Conservation (phyloP, 2,888 invertebrate genomes). For the Lasioglossum leucozonium region DNA sequence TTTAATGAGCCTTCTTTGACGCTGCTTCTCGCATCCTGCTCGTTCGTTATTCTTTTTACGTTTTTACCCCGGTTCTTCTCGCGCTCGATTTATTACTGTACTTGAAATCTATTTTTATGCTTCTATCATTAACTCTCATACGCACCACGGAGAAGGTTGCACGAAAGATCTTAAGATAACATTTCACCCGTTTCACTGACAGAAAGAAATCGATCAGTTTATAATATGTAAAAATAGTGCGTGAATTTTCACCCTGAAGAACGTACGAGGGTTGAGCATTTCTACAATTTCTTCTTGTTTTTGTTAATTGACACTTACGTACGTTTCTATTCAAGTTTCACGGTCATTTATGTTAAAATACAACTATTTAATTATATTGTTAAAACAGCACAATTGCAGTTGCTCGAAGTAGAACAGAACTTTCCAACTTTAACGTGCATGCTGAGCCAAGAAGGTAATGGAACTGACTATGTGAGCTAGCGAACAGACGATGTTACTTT, state of each 20-base stretch:
- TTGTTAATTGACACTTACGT: not conserved
- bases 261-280: not conserved
- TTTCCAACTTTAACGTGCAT: conserved; percentile 4
- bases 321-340: not conserved
- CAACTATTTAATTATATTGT: not conserved
- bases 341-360: not conserved
- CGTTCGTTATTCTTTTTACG: conserved; percentile 30
- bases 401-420: not conserved
- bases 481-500: conserved; percentile 11
- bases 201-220: not conserved
- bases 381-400: not conserved
- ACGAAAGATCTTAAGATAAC: too few relatives aligned
- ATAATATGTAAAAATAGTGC: not conserved
- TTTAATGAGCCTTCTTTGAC: conserved; percentile 31
- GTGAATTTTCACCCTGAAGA: not conserved
- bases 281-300: not conserved
- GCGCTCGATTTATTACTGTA: not conserved
- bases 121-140: not conserved
- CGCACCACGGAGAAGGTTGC: not conserved
- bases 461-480: not conserved
- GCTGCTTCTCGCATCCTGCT: not conserved
- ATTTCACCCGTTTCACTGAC: not conserved
- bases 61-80: not conserved
- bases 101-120: conserved; percentile 15
- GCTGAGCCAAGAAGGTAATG: conserved; percentile 4